Evolutionary conservation across 2,113 vertebrate genomes (phyloP).

Genomic region (Eira barbara): DNA sequence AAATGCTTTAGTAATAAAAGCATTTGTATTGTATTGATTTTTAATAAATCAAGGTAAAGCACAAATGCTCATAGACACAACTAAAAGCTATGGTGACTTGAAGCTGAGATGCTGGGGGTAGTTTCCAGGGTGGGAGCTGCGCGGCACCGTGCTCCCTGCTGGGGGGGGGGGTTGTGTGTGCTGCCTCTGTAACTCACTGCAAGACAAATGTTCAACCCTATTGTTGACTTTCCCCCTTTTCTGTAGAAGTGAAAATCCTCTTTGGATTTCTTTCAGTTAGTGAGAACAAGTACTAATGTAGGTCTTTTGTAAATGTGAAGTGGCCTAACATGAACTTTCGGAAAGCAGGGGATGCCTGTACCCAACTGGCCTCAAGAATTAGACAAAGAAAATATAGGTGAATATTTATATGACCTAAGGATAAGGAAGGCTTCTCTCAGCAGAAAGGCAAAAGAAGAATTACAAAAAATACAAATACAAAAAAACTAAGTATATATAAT

Average conservation of each 20-base stretch:
- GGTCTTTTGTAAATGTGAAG: background rate
- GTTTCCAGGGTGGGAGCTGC: background rate
- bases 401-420: background rate
- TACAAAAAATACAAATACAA: background rate
- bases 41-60: background rate
- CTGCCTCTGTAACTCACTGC: background rate
- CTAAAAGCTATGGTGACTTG: background rate
- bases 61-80: background rate
- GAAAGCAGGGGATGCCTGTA: background rate
- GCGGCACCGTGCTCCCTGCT: fast-evolving
- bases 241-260: background rate
- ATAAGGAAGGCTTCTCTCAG: background rate
- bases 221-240: background rate
- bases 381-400: background rate
- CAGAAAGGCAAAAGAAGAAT: slow-evolving; percentile 30
- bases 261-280: background rate
- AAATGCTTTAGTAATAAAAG: too few species aligned
- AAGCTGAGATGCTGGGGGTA: background rate
- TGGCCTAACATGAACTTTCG: background rate
- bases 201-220: background rate
- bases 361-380: background rate
- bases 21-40: too few species aligned
- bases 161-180: fast-evolving
- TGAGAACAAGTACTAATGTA: background rate
- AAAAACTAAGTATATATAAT: background rate